Base-by-base conservation (phyloP, 2,113 vertebrate species). In the Poeciliopsis occidentalis region DNA sequence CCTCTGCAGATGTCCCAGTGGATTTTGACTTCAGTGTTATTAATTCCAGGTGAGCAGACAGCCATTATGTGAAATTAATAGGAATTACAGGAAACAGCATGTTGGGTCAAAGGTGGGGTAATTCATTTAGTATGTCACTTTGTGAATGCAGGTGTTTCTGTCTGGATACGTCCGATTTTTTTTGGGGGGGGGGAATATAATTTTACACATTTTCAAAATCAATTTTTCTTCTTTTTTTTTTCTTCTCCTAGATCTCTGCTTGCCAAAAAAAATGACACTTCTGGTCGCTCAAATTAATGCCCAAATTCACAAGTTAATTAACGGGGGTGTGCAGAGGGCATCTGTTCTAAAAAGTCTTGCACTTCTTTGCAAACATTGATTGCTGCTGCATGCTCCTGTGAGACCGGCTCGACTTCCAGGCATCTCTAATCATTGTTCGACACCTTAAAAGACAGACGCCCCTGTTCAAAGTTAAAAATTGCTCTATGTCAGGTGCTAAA, bases 401-500 rank as follows among this genome's bases (percentile, higher is more conserved):
- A 92, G 92, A 84, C 87, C 67, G 6, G 24, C 70, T 19, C 78
- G 83, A 91, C 91, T 91, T 89, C 71, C 84, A 89, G 92, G 91
- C 92, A 89, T 89, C 85, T 91, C 91, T 91, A 92, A 92, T 93
- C 92, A 92, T 90, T 91, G 88, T 91, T 89, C 73, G 88, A 89
- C 88, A 91, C 88, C 89, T 89, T 92, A 85, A 91, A 91, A 92
- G 90, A 92, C 86, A 89, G 90, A 86, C 85, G 72, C 81, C 85
- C 73, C 80, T 76, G 88, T 87, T 90, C 90, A 94, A 94, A 93
- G 92, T 93, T 94, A 93, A 91, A 93, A 91, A 90, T 91, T 87
- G 81, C 81, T 85, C 85, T 69, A 57, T 90, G 92, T 94, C 92
- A 89, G 88, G 73, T 80, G 79, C 88, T 89, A 86, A 91, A 87